These are phyloP conservation scores for Spongilla lacustris DNA, from an alignment of 37 sponge, comb jelly and placozoan genomes.

Conservation along the genomic window DNA sequence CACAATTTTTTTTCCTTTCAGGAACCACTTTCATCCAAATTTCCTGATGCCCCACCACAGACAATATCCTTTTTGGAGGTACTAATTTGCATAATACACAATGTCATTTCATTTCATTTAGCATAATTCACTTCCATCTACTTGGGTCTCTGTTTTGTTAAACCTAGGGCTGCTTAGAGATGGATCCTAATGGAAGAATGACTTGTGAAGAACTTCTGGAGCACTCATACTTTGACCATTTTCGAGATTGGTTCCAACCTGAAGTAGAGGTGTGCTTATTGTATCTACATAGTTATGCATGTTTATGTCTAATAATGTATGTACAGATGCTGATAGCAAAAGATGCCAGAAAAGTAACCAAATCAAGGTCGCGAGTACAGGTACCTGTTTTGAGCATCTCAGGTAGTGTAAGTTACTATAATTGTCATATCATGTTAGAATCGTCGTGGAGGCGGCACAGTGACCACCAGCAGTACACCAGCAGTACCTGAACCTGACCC, in stretches of 20 bases:
- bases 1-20: background rate
- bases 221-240: slow-evolving; percentile 90
- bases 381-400: slow-evolving; percentile 8
- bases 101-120: slow-evolving; percentile 7
- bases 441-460: background rate
- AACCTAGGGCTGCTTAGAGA: slow-evolving; percentile 83
- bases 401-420: background rate
- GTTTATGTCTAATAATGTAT: too few species aligned
- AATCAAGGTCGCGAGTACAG: slow-evolving; percentile 65
- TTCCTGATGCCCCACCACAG: slow-evolving; percentile 53
- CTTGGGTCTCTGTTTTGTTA: background rate
- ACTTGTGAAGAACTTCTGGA: slow-evolving; percentile 93
- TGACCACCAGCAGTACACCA: slow-evolving; percentile 7
- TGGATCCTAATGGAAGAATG: slow-evolving; percentile 88
- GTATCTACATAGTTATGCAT: background rate
- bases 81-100: background rate
- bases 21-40: slow-evolving; percentile 79
- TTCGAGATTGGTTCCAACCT: slow-evolving; percentile 93
- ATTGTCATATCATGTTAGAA: background rate
- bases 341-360: slow-evolving; percentile 81
- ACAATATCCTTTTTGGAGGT: slow-evolving; percentile 87
- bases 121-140: too few species aligned
- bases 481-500: background rate
- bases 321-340: slow-evolving; percentile 54
- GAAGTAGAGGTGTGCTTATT: slow-evolving; percentile 74